Evolutionary conservation across 2,888 invertebrate genomes (phyloP), one percentile per base, ranked within the genome.

Genomic region (Oxyteleia sp.): DNA sequence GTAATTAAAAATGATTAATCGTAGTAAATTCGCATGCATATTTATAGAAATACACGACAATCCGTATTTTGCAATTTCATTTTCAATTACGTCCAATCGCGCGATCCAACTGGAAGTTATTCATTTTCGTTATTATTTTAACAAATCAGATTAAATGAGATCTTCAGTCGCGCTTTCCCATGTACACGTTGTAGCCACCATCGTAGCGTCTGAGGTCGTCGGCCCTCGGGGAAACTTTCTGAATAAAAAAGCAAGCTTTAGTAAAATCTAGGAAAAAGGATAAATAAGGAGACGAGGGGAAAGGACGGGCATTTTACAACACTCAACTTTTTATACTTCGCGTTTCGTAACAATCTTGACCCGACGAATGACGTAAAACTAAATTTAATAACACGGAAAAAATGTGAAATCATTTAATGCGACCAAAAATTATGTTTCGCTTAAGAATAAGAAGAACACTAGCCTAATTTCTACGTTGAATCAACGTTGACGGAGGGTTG

Each of bases 81-180:
- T 72, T 72, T 51, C 59, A 72, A 72, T 72, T 72, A 61, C 15
- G 18, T 41, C 41, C 43, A 72, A 49, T 51, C 49, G 18, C 43
- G 51, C 18, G 15, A 51, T 41, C 41, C 20, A 23, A 72, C 26
- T 29, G 35, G 61, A 61, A 72, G 61, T 72, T 61, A 72, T 72
- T 72, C 11, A 72, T 72, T 61, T 61, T 43, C 63, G 43, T 72
- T 72, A 63, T 63, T 63, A 51, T 63, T 61, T 72, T 66, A 47
- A 57, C 57, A 75, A 75, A 75, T 66, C 55, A 75, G 57, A 64
- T 85, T 88, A 88, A 88, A 87, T 76, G 82, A 86, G 76, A 80
- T 78, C 84, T 78, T 75, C 74, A 83, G 84, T 75, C 57, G 55
- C 72, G 79, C 74, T 72, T 82, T 74, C 84, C 49, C 69, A 84